Evolutionary conservation across 2,113 vertebrate species (phyloP), one percentile per base, ranked within the genome.

Genomic region (Pelusios castaneus): DNA sequence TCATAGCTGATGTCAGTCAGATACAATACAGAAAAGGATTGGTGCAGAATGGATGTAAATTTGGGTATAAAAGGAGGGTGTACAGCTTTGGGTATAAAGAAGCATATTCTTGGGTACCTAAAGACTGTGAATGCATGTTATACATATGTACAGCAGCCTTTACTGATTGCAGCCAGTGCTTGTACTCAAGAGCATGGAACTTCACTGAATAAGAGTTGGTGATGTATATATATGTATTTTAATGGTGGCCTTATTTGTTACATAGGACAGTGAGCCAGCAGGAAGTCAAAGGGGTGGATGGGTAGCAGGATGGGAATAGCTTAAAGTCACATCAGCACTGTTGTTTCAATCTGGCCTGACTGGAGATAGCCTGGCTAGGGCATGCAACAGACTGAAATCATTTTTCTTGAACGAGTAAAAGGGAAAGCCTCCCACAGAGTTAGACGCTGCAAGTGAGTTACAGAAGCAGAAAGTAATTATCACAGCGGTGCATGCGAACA

Each of bases 401-500:
- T 16, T 92, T 55, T 60, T 88, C 24, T 90, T 2, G n/a, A 86
- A 76, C 52, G 85, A 93, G 85, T 43, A n/a, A 88, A 83, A 92
- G 91, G 89, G 95, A 95, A 88, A 95, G 55, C 83, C 85, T 91
- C 83, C 89, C 89, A 87, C 85, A 83, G 92, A 89, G 85, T 17
- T 5, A 92, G 76, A 86, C 84, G 51, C 55, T 93, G 84, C 79
- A 43, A 80, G 87, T 55, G 78, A 94, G 55, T 77, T 88, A 45
- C 31, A 34, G 89, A 91, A 93, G 80, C 0, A 5, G 70, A 89
- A 93, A 93, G 58, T 81, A 94, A 93, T 95, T 93, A 93, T 88
- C 82, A 93, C 88, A 95, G 87, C 87, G 38, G 79, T 79, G 47
- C 79, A 81, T 3, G 22, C 79, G 80, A 95, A 45, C 78, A 78